These are phyloP conservation scores for Atrina japonica DNA, from an alignment of 2,888 invertebrate species.

Conservation along the genomic window DNA sequence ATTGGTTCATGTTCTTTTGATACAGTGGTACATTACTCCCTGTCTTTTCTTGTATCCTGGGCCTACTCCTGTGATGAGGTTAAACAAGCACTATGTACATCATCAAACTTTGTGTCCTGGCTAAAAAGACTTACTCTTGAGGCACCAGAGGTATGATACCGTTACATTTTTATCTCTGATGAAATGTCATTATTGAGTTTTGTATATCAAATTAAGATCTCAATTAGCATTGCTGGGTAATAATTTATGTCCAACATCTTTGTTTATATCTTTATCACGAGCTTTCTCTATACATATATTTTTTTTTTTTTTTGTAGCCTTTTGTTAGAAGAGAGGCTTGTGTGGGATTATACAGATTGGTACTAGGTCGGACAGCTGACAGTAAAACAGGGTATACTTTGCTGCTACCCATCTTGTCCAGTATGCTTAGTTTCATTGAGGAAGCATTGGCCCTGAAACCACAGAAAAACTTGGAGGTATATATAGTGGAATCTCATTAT, in stretches of 20 bases:
- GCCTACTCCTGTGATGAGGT: conserved; percentile 92
- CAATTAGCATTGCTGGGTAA: no score
- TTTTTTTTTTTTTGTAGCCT: conserved; percentile 83
- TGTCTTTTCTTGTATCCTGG: conserved; percentile 96
- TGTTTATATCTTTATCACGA: no score
- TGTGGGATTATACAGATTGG: conserved; percentile 93
- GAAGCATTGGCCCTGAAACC: conserved; percentile 92
- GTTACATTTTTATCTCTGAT: neutral
- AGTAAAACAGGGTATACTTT: conserved; percentile 79
- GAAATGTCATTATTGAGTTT: no score
- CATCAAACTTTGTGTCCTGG: conserved; percentile 87
- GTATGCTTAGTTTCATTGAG: conserved; percentile 90
- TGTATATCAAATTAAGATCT: no score
- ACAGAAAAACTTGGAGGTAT: conserved; percentile 69
- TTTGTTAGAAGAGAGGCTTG: conserved; percentile 94
- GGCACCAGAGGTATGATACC: conserved; percentile 88
- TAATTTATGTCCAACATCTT: no score
- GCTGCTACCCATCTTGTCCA: conserved; percentile 88
- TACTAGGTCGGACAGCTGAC: conserved; percentile 84
- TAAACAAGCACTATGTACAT: conserved; percentile 87
- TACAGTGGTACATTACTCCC: conserved; percentile 91
- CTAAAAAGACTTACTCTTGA: conserved; percentile 92
- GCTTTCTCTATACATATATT: no score
- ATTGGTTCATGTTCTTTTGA: conserved; percentile 19
- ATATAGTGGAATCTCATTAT: no score